Conservation (phyloP, 2,113 vertebrate genomes). For the Crotalus tigris region DNA sequence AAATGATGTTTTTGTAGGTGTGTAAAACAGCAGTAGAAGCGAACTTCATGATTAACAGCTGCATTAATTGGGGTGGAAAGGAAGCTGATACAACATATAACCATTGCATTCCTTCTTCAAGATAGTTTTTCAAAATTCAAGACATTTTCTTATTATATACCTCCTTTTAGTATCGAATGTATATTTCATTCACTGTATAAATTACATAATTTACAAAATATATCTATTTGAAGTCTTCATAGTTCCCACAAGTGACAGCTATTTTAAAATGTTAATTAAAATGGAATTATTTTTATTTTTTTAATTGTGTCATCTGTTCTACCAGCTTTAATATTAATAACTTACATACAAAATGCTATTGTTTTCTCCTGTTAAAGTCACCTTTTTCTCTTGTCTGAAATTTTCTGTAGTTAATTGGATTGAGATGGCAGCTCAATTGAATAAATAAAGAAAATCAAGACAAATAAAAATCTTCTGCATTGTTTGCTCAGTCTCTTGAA, state of each 20-base stretch:
- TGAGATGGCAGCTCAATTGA: neutral
- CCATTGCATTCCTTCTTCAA: neutral
- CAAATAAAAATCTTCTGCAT: neutral
- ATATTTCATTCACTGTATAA: neutral
- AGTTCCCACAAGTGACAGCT: neutral
- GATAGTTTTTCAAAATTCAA: neutral
- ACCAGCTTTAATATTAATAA: neutral
- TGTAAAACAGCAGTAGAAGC: conserved; percentile 22
- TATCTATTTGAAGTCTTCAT: neutral
- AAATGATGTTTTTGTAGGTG: conserved; percentile 10
- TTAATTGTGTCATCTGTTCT: neutral
- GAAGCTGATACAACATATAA: conserved; percentile 49
- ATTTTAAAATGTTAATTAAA: neutral
- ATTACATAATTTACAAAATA: neutral
- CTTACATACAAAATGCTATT: neutral
- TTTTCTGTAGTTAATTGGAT: neutral
- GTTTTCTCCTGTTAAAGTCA: neutral
- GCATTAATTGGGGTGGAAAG: conserved; percentile 29
- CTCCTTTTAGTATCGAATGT: neutral
- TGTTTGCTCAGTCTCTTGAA: neutral
- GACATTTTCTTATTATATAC: neutral
- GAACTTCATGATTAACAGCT: conserved; percentile 46
- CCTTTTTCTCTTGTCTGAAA: neutral
- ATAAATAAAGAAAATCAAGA: neutral
- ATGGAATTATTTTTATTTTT: neutral